phyloP scores from a whole-genome alignment of 2,888 invertebrate species.

The Heteromurus nitidus region DNA sequence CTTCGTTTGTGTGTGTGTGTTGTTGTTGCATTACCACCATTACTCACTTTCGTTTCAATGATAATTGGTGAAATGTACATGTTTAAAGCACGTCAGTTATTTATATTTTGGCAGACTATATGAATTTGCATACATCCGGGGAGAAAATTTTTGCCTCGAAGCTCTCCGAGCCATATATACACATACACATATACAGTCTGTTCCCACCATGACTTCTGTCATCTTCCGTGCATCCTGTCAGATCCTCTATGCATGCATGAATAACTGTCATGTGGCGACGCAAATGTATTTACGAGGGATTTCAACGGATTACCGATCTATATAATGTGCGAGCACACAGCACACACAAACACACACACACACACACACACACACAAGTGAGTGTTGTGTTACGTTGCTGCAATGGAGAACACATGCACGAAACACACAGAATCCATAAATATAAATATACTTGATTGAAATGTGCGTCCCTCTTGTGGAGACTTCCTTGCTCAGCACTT shows the following conservation, averaged over 20 bases:
- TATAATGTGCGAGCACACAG: background rate
- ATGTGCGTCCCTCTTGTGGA: background rate
- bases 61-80: slow-evolving; percentile 61
- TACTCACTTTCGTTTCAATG: slow-evolving; percentile 62
- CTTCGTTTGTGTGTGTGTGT: background rate
- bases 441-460: background rate
- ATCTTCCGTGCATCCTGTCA: slow-evolving; percentile 65
- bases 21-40: slow-evolving; percentile 36
- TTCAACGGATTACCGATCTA: slow-evolving; percentile 4
- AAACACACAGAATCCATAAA: background rate
- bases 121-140: too few species aligned
- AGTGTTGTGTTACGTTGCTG: background rate
- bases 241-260: slow-evolving; percentile 57
- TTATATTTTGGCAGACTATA: slow-evolving; percentile 20
- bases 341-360: background rate
- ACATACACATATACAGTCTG: background rate
- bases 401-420: too few species aligned
- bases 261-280: slow-evolving; percentile 56
- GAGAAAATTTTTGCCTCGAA: background rate
- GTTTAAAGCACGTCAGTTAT: slow-evolving; percentile 46
- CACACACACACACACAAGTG: background rate
- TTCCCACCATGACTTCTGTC: slow-evolving; percentile 58
- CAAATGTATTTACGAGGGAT: slow-evolving; percentile 13
- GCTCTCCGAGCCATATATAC: background rate
- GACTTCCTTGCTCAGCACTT: background rate